phyloP scores from a whole-genome alignment of 2,113 vertebrate genomes.

The Engraulis encrasicolus region DNA sequence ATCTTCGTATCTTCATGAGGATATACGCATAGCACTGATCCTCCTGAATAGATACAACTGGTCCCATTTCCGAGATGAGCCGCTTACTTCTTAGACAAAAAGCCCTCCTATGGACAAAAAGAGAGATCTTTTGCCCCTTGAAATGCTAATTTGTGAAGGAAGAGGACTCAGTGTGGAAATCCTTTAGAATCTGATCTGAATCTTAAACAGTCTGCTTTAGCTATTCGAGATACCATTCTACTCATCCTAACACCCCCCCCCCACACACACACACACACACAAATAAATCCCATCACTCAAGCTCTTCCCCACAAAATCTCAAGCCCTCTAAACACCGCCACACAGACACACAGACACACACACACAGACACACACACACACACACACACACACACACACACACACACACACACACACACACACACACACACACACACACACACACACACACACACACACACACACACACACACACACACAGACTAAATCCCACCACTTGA shows the following conservation, averaged over 20 bases:
- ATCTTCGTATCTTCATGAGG: too few species aligned
- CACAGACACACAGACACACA: too few species aligned
- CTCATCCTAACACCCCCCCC: background rate
- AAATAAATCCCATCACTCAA: too few species aligned
- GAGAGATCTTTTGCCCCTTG: background rate
- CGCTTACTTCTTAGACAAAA: background rate
- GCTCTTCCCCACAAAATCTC: too few species aligned
- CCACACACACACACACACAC: background rate
- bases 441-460: conserved; percentile 7
- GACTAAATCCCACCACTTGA: too few species aligned
- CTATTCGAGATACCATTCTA: background rate
- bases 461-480: too few species aligned
- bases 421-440: too few species aligned
- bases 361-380: too few species aligned
- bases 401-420: too few species aligned
- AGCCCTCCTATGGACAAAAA: background rate
- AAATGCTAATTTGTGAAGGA: background rate
- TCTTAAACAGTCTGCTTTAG: background rate
- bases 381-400: too few species aligned
- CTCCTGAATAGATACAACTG: background rate
- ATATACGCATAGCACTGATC: too few species aligned
- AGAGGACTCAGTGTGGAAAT: background rate
- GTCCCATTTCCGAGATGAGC: background rate
- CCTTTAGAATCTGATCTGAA: background rate
- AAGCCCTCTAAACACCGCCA: too few species aligned